Evolutionary conservation across 2,888 invertebrate genomes (phyloP).

Genomic region (Achlya flavicornis): DNA sequence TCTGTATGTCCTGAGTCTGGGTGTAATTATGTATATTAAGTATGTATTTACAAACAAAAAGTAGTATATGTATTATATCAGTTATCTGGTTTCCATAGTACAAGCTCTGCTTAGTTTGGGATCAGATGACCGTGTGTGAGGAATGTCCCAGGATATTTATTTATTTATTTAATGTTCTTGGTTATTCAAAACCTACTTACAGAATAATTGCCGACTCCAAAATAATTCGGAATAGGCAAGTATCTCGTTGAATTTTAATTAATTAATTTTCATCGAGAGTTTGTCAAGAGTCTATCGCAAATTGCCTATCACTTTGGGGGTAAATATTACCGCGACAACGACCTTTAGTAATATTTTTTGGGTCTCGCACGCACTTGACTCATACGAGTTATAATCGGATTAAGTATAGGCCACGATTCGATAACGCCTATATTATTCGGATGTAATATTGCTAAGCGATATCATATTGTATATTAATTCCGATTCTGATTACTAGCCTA

Average conservation of each 20-base stretch:
- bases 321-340: not conserved
- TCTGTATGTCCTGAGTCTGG: too few relatives aligned
- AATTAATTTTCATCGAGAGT: not conserved
- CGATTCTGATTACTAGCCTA: too few relatives aligned
- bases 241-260: not conserved
- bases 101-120: too few relatives aligned
- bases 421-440: not conserved
- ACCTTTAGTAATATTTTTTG: not conserved
- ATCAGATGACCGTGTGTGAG: too few relatives aligned
- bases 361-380: not conserved
- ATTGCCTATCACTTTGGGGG: not conserved
- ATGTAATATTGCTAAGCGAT: not conserved
- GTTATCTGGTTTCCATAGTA: too few relatives aligned
- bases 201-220: not conserved
- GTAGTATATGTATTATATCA: too few relatives aligned
- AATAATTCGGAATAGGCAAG: not conserved
- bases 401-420: not conserved
- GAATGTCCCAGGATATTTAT: too few relatives aligned
- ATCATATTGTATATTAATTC: not conserved
- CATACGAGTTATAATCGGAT: not conserved
- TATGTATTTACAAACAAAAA: too few relatives aligned
- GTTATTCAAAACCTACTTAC: too few relatives aligned
- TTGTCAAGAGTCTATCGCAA: conserved; percentile 1
- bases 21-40: too few relatives aligned
- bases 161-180: too few relatives aligned